Evolutionary conservation across 30 jellyfish, hydroid and myxozoan species (phyloP).

Genomic region (Chrysaora quinquecirrha): DNA sequence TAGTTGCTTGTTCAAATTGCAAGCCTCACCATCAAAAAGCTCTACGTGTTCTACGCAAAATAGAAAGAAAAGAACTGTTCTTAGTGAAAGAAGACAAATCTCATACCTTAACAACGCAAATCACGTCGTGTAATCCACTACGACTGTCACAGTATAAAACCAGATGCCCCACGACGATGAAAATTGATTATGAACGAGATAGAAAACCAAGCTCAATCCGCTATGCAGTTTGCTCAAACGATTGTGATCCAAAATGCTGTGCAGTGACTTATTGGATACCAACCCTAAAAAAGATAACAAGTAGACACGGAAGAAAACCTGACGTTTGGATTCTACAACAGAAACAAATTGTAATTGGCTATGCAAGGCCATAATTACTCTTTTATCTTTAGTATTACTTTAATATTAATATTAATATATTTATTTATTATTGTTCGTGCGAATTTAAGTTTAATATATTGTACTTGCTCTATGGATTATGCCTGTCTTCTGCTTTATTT

Average conservation of each 20-base stretch:
- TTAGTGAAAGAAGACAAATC: background rate
- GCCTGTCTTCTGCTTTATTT: too few species aligned
- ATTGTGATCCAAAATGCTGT: constrained; percentile 54
- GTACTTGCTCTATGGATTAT: too few species aligned
- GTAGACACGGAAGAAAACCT: background rate
- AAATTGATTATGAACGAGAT: background rate
- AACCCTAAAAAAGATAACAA: background rate
- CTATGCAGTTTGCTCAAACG: constrained; percentile 13
- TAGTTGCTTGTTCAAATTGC: constrained; percentile 6
- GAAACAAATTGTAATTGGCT: constrained; percentile 26
- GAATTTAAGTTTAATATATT: too few species aligned
- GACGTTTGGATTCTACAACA: constrained; percentile 30
- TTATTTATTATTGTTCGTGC: too few species aligned
- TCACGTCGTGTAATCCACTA: constrained; percentile 14
- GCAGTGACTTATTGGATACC: constrained; percentile 40
- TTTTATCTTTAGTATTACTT: background rate
- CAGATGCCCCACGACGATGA: constrained; percentile 5
- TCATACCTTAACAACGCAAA: background rate
- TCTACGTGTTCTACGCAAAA: background rate
- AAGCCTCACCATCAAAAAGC: background rate
- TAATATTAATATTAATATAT: too few species aligned
- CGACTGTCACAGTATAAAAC: background rate
- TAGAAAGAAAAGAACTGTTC: constrained; percentile 1
- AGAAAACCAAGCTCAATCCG: constrained; percentile 20
- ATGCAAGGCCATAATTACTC: constrained; percentile 10